Conservation (phyloP, 2,113 vertebrate genomes). For the Sinocyclocheilus rhinocerous region DNA sequence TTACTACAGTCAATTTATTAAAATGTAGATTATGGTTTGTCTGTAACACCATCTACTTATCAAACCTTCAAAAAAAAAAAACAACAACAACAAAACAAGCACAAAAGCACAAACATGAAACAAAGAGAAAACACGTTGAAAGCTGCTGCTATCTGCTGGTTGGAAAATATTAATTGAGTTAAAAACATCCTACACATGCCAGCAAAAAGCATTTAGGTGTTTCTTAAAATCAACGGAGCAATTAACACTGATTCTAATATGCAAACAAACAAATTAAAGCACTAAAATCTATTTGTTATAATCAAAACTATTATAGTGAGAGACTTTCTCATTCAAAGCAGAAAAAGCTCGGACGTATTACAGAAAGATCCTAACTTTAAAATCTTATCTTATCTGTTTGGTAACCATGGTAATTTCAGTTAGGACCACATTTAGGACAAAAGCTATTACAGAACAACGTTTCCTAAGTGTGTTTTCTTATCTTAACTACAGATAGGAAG, state of each 20-base stretch:
- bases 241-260: not conserved
- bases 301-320: not conserved
- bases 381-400: too few relatives aligned
- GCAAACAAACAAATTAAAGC: not conserved
- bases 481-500: too few relatives aligned
- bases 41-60: slow-evolving; percentile 14
- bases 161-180: not conserved
- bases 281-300: not conserved
- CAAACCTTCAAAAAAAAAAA: not conserved
- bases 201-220: not conserved
- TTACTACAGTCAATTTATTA: slow-evolving; percentile 43
- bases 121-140: not conserved
- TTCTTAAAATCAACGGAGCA: not conserved
- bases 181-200: not conserved
- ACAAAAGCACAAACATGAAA: not conserved
- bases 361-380: too few relatives aligned
- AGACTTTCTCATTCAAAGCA: not conserved
- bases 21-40: slow-evolving; percentile 17
- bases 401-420: too few relatives aligned
- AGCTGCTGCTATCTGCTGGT: not conserved
- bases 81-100: not conserved
- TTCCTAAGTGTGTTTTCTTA: too few relatives aligned
- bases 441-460: too few relatives aligned
- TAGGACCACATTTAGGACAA: too few relatives aligned
- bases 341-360: not conserved